Percentiles rank a stretch among this genome's conserved stretches.
Evolutionary conservation across 2,113 vertebrate genomes (phyloP).

Genomic region (Hymenochirus boettgeri): DNA sequence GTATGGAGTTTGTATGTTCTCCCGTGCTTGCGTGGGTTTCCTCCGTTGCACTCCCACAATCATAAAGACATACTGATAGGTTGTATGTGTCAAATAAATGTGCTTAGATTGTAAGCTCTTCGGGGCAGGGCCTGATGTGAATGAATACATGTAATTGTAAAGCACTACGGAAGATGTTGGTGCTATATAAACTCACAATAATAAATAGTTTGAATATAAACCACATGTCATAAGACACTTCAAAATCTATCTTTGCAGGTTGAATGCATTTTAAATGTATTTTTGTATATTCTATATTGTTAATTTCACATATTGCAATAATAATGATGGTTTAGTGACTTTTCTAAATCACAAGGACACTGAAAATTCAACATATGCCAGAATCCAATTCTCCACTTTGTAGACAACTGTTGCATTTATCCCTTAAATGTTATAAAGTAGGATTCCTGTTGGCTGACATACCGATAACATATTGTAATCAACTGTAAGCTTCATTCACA

Average conservation of each 20-base stretch:
- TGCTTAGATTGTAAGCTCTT: too few relatives aligned
- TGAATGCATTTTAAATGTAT: neutral
- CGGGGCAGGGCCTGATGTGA: too few relatives aligned
- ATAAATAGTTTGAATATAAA: too few relatives aligned
- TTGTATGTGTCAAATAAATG: too few relatives aligned
- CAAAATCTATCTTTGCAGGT: too few relatives aligned
- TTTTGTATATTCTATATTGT: slow-evolving; percentile 27
- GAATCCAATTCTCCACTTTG: slow-evolving; percentile 21
- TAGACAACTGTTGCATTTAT: slow-evolving; percentile 26
- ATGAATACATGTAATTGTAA: too few relatives aligned
- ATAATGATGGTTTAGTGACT: slow-evolving; percentile 25
- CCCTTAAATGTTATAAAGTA: slow-evolving; percentile 17
- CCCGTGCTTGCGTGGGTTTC: too few relatives aligned
- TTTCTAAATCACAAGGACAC: slow-evolving; percentile 41
- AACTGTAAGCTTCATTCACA: slow-evolving; percentile 29
- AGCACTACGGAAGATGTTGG: too few relatives aligned
- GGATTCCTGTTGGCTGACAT: slow-evolving; percentile 33
- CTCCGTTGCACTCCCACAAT: too few relatives aligned
- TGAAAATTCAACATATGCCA: slow-evolving; percentile 31
- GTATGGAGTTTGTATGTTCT: too few relatives aligned
- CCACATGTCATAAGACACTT: too few relatives aligned
- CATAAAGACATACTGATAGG: neutral
- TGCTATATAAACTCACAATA: too few relatives aligned
- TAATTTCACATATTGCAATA: slow-evolving; percentile 24
- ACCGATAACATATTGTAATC: slow-evolving; percentile 43